phyloP scores from a whole-genome alignment of 2,888 invertebrate genomes.

The Platycnemis pennipes region DNA sequence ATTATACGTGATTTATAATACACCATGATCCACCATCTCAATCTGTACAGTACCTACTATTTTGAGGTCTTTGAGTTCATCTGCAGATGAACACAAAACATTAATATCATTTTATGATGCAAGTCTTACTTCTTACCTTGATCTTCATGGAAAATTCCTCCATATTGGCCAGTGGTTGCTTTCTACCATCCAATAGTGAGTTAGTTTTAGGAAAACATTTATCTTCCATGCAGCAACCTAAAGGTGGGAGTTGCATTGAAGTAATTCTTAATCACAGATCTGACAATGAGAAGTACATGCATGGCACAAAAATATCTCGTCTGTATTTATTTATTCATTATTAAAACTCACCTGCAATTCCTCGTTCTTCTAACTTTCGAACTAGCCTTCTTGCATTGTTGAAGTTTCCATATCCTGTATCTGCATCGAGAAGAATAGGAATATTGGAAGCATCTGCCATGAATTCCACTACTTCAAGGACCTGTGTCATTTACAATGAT shows the following conservation, averaged over 20 bases:
- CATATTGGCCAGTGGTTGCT: slow-evolving; percentile 78
- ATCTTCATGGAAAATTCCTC: slow-evolving; percentile 79
- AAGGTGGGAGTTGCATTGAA: background rate
- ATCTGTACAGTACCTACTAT: too few relatives aligned
- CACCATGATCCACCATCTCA: too few relatives aligned
- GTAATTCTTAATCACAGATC: background rate
- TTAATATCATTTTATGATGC: background rate
- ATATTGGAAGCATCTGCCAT: slow-evolving; percentile 79
- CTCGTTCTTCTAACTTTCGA: slow-evolving; percentile 78
- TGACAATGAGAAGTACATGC: too few relatives aligned
- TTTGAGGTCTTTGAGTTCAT: too few relatives aligned
- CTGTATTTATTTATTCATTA: background rate
- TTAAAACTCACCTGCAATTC: slow-evolving; percentile 77
- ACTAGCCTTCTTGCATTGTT: slow-evolving; percentile 79
- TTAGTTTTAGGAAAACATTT: slow-evolving; percentile 79
- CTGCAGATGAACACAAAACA: too few relatives aligned
- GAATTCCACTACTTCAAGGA: slow-evolving; percentile 78
- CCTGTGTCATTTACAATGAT: slow-evolving; percentile 70
- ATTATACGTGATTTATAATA: too few relatives aligned
- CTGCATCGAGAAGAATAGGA: slow-evolving; percentile 79
- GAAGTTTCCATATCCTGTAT: slow-evolving; percentile 79
- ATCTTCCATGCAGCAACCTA: slow-evolving; percentile 79
- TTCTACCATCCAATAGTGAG: slow-evolving; percentile 78
- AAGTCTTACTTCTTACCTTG: slow-evolving; percentile 75
- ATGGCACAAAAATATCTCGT: too few relatives aligned